Conservation (phyloP, 2,113 vertebrate species). For the Misgurnus anguillicaudatus region DNA sequence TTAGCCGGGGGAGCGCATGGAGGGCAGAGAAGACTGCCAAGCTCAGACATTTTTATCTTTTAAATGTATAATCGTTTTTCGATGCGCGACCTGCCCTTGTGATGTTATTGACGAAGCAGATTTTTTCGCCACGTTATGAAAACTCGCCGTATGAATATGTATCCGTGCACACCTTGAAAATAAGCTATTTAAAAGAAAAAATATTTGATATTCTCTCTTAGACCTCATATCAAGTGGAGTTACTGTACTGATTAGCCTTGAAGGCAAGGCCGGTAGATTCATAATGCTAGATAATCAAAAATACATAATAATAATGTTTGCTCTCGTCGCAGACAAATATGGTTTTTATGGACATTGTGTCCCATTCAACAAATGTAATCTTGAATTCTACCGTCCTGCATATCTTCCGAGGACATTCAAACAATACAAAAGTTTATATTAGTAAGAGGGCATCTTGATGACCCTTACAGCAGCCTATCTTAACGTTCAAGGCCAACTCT, state of each 20-base stretch:
- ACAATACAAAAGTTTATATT: neutral
- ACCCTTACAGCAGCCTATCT: neutral
- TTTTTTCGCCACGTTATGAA: conserved; percentile 27
- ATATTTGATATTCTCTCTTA: conserved; percentile 4
- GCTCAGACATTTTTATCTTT: conserved; percentile 25
- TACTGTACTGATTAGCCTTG: conserved; percentile 29
- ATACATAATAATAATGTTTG: neutral
- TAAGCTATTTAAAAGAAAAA: conserved; percentile 11
- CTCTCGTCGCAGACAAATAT: neutral
- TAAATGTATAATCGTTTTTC: conserved; percentile 34
- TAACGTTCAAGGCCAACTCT: conserved; percentile 6
- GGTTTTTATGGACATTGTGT: neutral
- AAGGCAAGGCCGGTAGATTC: conserved; percentile 23
- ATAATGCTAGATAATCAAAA: conserved; percentile 30
- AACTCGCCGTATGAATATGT: conserved; percentile 41
- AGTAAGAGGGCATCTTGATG: neutral
- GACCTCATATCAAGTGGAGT: conserved; percentile 24
- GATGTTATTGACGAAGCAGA: conserved; percentile 33
- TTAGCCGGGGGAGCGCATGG: neutral
- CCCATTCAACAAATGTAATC: conserved; percentile 4
- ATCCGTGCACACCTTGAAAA: conserved; percentile 25
- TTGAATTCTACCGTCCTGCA: neutral
- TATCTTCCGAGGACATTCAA: neutral
- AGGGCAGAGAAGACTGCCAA: neutral
- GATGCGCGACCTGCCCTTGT: conserved; percentile 14